Conservation (phyloP, 1,140 invertebrate genomes). For the Helicoverpa zea region DNA sequence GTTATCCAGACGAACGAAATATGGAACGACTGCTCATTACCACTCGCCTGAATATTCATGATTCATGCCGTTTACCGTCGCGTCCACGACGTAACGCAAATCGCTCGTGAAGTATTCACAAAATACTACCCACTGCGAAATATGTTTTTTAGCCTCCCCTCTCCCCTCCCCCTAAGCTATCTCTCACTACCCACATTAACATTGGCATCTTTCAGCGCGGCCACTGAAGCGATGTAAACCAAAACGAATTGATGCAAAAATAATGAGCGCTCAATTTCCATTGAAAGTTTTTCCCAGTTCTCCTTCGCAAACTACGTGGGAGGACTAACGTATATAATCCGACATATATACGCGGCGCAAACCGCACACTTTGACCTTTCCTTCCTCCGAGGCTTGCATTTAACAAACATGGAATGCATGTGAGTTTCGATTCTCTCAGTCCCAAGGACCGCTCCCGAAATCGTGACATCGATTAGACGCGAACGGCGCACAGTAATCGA, state of each 20-base stretch:
- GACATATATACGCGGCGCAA: background rate
- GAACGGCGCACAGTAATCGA: conserved; percentile 77
- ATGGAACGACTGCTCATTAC: conserved; percentile 71
- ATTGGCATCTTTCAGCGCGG: conserved; percentile 3
- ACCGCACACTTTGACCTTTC: conserved; percentile 42
- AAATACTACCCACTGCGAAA: conserved; percentile 33
- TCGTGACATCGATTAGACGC: conserved; percentile 80
- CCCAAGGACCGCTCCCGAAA: conserved; percentile 71
- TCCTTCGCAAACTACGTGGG: conserved; percentile 35
- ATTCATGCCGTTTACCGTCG: conserved; percentile 32
- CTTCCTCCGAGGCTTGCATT: conserved; percentile 44
- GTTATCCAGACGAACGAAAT: conserved; percentile 59
- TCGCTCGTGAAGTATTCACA: conserved; percentile 35
- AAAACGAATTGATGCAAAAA: conserved; percentile 20
- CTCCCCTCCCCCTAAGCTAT: background rate
- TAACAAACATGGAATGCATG: conserved; percentile 50
- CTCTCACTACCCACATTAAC: conserved; percentile 4
- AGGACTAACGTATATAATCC: conserved; percentile 31
- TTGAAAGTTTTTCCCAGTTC: conserved; percentile 32
- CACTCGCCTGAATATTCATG: conserved; percentile 71
- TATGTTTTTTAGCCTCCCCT: conserved; percentile 1
- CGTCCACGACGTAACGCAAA: conserved; percentile 42
- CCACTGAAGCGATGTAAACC: background rate
- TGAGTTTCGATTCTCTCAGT: conserved; percentile 53
- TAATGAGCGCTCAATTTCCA: conserved; percentile 31